Evolutionary conservation across 1,140 invertebrate species (phyloP).

Genomic region (Lordiphosa stackelbergi): DNA sequence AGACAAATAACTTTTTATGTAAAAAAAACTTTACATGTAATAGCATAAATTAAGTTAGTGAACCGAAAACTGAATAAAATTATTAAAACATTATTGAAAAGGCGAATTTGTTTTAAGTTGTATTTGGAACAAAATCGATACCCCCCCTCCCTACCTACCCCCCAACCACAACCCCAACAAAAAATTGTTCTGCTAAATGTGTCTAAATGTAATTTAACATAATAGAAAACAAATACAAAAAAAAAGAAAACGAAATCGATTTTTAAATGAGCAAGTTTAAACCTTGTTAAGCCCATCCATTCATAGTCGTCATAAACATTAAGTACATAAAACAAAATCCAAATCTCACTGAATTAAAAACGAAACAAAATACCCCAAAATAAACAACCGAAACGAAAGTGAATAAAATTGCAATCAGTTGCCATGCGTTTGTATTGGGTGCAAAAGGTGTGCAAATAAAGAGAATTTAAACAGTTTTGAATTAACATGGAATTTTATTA

Average conservation of each 20-base stretch:
- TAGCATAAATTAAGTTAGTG: slow-evolving; percentile 72
- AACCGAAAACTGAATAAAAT: slow-evolving; percentile 58
- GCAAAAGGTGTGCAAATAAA: slow-evolving; percentile 43
- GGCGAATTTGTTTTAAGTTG: slow-evolving; percentile 55
- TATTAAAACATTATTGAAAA: slow-evolving; percentile 43
- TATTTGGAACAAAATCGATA: slow-evolving; percentile 47
- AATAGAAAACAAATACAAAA: slow-evolving; percentile 40
- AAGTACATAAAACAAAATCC: slow-evolving; percentile 48
- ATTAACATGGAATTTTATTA: slow-evolving; percentile 5
- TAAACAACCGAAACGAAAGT: slow-evolving; percentile 7
- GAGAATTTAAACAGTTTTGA: slow-evolving; percentile 69
- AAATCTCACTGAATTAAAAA: slow-evolving; percentile 10
- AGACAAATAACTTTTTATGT: slow-evolving; percentile 70
- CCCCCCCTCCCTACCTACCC: slow-evolving; percentile 36
- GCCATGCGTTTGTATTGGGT: slow-evolving; percentile 45
- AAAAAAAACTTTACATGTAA: slow-evolving; percentile 65
- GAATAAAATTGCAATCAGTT: slow-evolving; percentile 52
- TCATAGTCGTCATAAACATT: slow-evolving; percentile 74
- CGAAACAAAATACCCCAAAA: slow-evolving; percentile 21
- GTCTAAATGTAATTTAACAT: slow-evolving; percentile 71
- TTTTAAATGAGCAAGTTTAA: slow-evolving; percentile 45
- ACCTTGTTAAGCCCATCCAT: slow-evolving; percentile 74
- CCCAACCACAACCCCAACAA: no score
- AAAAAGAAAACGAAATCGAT: slow-evolving; percentile 25
- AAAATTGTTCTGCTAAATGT: slow-evolving; percentile 73